These are phyloP conservation scores for Micoletzkya japonica DNA, from an alignment of 2,888 invertebrate genomes.

Conservation along the genomic window DNA sequence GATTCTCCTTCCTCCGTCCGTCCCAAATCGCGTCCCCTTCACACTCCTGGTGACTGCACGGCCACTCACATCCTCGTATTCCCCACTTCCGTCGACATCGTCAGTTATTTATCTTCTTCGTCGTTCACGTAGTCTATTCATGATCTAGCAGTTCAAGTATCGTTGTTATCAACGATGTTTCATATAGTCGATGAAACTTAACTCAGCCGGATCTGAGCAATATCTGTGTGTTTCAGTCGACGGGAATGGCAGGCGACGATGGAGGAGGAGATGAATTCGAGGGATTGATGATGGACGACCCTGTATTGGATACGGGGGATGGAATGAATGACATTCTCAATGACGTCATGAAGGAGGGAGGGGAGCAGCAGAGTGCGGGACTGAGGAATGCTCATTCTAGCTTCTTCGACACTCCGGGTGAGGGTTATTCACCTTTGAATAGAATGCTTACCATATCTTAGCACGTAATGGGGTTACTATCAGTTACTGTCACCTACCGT, in stretches of 20 bases:
- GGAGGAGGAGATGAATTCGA: background rate
- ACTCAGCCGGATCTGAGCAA: too few species aligned
- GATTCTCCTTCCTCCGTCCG: constrained; percentile 66
- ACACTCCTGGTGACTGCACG: constrained; percentile 92
- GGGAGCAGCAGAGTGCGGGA: constrained; percentile 3
- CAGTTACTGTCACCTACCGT: background rate
- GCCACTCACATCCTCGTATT: constrained; percentile 98
- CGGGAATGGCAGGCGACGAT: constrained; percentile 3
- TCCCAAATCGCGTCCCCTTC: constrained; percentile 77
- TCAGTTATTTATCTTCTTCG: background rate
- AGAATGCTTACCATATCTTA: background rate
- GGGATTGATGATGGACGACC: background rate
- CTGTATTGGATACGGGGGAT: constrained; percentile 11
- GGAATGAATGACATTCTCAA: constrained; percentile 18
- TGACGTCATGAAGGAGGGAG: background rate
- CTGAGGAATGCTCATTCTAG: constrained; percentile 1
- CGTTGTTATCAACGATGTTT: background rate
- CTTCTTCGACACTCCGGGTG: constrained; percentile 16
- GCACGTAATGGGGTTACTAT: background rate
- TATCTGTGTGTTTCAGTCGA: constrained; percentile 1
- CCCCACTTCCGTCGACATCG: constrained; percentile 93
- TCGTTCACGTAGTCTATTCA: background rate
- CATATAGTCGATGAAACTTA: constrained; percentile 14
- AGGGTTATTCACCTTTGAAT: background rate
- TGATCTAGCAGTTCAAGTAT: too few species aligned